Evolutionary conservation across 2,888 invertebrate species (phyloP), one percentile per base, ranked within the genome.

Genomic region (Adineta ricciae): DNA sequence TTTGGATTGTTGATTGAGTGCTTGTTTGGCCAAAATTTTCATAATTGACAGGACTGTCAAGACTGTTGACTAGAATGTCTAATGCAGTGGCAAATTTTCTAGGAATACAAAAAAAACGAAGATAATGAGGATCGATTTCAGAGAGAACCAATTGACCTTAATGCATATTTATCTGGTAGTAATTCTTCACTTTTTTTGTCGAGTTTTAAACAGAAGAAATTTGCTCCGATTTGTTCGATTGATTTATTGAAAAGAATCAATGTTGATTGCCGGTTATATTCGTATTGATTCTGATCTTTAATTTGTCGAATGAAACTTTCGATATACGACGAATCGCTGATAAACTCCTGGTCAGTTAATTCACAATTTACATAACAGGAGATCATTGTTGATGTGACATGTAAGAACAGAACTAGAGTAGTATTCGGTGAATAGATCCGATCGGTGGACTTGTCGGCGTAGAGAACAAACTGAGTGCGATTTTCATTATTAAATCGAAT

Each of bases 331-430:
- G 38, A n/a, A 41, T 78, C 41, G n/a, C 38, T 78, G 41, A 78
- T n/a, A n/a, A n/a, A 78, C 41, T 78, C 78, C n/a, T 38, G 41
- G 41, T 78, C 78, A n/a, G 41, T 78, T 24, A 78, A 78, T 78
- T 78, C 78, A 24, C 78, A 78, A 78, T 78, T 78, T 41, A 78
- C n/a, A n/a, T 78, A 78, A 78, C 78, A 78, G 38, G 24, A 5
- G 21, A 78, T 78, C 38, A 41, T 78, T 41, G 78, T 78, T 78
- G 78, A 41, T 78, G 78, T 78, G 24, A 78, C n/a, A 78, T 78
- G 78, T 78, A 78, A 78, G 32, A 78, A 78, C 4, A 78, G 24
- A 78, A 41, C 24, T 41, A 41, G 41, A 78, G 2, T 38, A n/a
- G 2, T 14, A 24, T 41, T 41, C 24, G 19, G 41, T 41, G 78